Conservation (phyloP, 2,797 vertebrate genomes). For the Cichlasoma orientale region DNA sequence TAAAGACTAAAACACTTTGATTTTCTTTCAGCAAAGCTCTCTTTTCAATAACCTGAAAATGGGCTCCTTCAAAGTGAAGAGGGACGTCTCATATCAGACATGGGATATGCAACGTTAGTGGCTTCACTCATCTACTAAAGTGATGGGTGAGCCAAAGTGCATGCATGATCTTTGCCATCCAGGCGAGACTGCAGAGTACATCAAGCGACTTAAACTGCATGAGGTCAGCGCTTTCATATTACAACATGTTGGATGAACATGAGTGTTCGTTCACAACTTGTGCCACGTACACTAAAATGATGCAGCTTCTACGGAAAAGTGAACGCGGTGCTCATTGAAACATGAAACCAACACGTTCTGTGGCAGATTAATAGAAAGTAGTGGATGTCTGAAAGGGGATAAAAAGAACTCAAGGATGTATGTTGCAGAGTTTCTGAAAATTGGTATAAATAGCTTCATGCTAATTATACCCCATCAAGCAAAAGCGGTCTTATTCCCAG, state of each 20-base stretch:
- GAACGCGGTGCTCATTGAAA: not conserved
- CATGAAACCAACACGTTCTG: not conserved
- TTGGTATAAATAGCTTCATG: conserved; percentile 58
- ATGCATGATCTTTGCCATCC: not conserved
- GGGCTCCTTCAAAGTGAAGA: conserved; percentile 27
- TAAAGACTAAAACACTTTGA: conserved; percentile 42
- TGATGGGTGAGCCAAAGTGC: not conserved
- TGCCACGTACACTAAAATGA: not conserved
- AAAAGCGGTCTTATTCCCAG: conserved; percentile 43
- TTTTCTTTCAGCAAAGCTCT: conserved; percentile 37
- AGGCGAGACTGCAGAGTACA: not conserved
- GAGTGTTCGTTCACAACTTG: not conserved
- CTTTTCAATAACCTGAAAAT: conserved; percentile 36
- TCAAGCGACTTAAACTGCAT: not conserved
- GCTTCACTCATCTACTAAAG: not conserved
- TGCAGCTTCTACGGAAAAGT: not conserved
- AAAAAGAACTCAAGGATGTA: conserved; percentile 39
- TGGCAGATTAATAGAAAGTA: not conserved
- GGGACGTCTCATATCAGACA: conserved; percentile 57
- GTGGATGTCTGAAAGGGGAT: not conserved
- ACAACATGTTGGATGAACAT: not conserved
- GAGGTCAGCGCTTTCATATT: not conserved
- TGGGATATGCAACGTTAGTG: not conserved
- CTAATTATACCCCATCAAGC: conserved; percentile 63
- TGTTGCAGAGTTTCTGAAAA: conserved; percentile 43